Evolutionary conservation across 2,888 invertebrate species (phyloP).

Genomic region (Ommatoiulus sabulosus): DNA sequence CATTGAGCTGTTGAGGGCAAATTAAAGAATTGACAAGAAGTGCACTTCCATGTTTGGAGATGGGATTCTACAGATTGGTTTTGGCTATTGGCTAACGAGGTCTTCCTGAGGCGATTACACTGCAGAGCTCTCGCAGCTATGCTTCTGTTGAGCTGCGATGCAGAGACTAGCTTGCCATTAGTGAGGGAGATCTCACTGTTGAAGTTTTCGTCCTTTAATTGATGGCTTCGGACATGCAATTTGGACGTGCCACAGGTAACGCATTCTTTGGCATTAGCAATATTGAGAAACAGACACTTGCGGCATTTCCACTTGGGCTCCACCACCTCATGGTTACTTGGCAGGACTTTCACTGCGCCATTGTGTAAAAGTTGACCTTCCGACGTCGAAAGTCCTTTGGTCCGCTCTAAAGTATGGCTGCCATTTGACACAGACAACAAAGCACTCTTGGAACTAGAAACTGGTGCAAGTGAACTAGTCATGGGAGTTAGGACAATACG

Average conservation of each 20-base stretch:
- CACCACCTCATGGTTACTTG: constrained; percentile 38
- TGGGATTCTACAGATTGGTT: constrained; percentile 29
- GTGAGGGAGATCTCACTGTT: constrained; percentile 41
- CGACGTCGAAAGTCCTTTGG: constrained; percentile 57
- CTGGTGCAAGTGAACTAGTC: neutral
- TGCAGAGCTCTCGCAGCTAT: neutral
- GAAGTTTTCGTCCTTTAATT: constrained; percentile 21
- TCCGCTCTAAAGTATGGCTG: constrained; percentile 53
- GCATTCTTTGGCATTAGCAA: constrained; percentile 63
- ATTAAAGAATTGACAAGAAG: constrained; percentile 65
- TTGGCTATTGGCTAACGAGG: neutral
- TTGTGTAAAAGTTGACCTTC: constrained; percentile 56
- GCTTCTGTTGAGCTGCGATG: constrained; percentile 21
- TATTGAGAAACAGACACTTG: constrained; percentile 65
- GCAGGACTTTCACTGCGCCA: neutral
- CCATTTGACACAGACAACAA: neutral
- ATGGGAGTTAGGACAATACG: neutral
- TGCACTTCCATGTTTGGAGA: constrained; percentile 66
- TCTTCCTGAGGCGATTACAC: constrained; percentile 49
- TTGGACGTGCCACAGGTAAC: constrained; percentile 62
- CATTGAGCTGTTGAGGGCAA: constrained; percentile 63
- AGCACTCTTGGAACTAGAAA: constrained; percentile 20
- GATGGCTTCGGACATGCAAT: constrained; percentile 2
- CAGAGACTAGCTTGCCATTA: constrained; percentile 44
- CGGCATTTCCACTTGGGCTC: constrained; percentile 66